Base-by-base conservation (phyloP, 2,888 invertebrate genomes). In the Chrysolina americana region DNA sequence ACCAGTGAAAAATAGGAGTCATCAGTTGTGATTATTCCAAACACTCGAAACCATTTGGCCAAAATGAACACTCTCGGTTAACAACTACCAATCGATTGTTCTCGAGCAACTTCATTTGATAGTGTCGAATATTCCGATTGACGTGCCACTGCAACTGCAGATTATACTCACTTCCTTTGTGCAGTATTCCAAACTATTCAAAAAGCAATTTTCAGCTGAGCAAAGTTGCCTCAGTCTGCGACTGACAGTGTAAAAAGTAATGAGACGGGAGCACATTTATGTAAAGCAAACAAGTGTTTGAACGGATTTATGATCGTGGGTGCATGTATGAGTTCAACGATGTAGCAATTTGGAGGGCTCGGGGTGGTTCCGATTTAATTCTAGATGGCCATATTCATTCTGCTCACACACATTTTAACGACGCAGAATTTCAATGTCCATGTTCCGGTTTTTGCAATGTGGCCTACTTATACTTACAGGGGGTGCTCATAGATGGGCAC, bases 201-300 rank as follows among this genome's bases (percentile, higher is more conserved):
- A 75, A 75, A 71, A 68, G 71, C 71, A 73, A 73, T 73, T 73
- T 73, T 64, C n/a, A 41, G 53, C 63, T 44, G 41, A 64, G 63
- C 63, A 41, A 65, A 36, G 53, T 68, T 68, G 44, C 68, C 68
- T 62, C 56, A 71, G 59, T 62, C 69, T 65, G 41, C 41, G 23
- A 28, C 48, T 59, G 66, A 74, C 65, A 74, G 50, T 65, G 70
- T 48, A 13, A 59, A 59, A 74, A 62, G 68, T 71, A 75, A 71
- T 65, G 71, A 36, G 64, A 69, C 48, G 48, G 68, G 59, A 11
- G 48, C 70, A 62, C 68, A 68, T 71, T 69, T 71, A 71, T 71
- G 75, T 59, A 71, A 69, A 65, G 75, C 71, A 71, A 75, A 75
- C 75, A 75, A 75, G 68, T 74, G 74, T 75, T 62, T 53, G 44